phyloP scores from a whole-genome alignment of 2,888 invertebrate genomes.

The Drosophila paramelanica region DNA sequence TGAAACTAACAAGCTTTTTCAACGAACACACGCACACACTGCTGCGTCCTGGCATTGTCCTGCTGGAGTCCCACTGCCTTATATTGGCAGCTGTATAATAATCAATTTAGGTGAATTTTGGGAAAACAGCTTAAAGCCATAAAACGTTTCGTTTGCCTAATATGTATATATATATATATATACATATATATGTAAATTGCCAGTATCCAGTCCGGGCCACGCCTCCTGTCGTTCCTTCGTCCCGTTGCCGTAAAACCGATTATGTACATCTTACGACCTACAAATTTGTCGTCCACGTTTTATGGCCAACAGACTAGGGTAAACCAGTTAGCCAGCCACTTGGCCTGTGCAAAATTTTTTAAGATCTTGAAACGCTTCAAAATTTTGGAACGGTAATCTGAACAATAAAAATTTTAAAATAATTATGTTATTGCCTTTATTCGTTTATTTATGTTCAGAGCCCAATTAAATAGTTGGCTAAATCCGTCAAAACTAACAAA shows the following conservation, averaged over 20 bases:
- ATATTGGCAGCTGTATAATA: slow-evolving; percentile 63
- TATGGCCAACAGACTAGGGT: slow-evolving; percentile 39
- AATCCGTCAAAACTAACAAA: too few relatives aligned
- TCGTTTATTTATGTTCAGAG: too few relatives aligned
- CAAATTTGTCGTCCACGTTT: slow-evolving; percentile 64
- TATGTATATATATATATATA: not conserved
- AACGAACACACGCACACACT: slow-evolving; percentile 13
- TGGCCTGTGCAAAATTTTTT: slow-evolving; percentile 9
- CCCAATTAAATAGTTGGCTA: too few relatives aligned
- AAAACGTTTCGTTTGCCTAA: slow-evolving; percentile 56
- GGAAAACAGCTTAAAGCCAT: slow-evolving; percentile 77
- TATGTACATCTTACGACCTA: slow-evolving; percentile 61
- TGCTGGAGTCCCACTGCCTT: slow-evolving; percentile 18
- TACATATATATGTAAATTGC: not conserved
- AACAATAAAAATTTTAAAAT: too few relatives aligned
- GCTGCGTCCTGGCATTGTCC: slow-evolving; percentile 9
- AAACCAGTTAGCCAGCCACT: slow-evolving; percentile 10
- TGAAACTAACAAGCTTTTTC: slow-evolving; percentile 76
- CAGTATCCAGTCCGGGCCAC: not conserved
- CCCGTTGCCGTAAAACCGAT: slow-evolving; percentile 51
- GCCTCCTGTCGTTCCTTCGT: not conserved
- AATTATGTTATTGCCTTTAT: too few relatives aligned
- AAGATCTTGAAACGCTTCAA: not conserved
- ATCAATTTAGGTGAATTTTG: slow-evolving; percentile 76
- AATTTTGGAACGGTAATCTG: too few relatives aligned